phyloP scores from a whole-genome alignment of 2,797 vertebrate species.

The Trachurus trachurus region DNA sequence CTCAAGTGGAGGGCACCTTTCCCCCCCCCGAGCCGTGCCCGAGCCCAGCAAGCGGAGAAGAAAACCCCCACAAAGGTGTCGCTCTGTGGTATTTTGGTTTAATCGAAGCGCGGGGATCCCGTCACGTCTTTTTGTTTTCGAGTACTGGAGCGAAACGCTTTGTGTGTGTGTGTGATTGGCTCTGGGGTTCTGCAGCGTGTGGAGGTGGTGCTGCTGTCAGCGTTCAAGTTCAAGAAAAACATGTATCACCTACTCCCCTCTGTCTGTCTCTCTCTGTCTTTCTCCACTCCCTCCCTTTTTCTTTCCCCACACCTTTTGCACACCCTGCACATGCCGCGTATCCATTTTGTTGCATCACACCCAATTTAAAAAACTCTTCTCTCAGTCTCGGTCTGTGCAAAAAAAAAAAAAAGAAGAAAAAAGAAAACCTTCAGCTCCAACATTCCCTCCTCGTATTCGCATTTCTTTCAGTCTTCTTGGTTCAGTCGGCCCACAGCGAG shows the following conservation, averaged over 20 bases:
- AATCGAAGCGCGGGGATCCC: neutral
- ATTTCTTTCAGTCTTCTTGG: constrained; percentile 50
- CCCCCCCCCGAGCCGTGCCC: neutral
- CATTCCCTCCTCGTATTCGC: constrained; percentile 30
- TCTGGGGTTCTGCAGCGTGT: constrained; percentile 7
- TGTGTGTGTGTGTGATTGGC: neutral
- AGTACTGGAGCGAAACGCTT: constrained; percentile 2
- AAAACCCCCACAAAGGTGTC: constrained; percentile 18
- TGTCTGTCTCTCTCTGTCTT: neutral
- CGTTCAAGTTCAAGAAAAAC: constrained; percentile 35
- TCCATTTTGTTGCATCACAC: constrained; percentile 50
- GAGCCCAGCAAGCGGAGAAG: neutral
- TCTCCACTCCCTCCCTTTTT: constrained; percentile 47
- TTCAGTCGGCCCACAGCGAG: constrained; percentile 58
- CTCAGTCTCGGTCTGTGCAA: constrained; percentile 10
- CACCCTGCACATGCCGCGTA: constrained; percentile 13
- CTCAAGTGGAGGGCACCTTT: constrained; percentile 9
- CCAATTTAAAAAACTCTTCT: constrained; percentile 11
- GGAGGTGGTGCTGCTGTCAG: constrained; percentile 20
- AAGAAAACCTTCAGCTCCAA: neutral
- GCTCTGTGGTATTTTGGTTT: neutral
- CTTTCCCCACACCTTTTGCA: constrained; percentile 58
- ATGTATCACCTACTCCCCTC: constrained; percentile 43
- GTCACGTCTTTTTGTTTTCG: constrained; percentile 41
- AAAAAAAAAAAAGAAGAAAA: no score